phyloP scores from a whole-genome alignment of 2,888 invertebrate species.

The Drosophila colorata region DNA sequence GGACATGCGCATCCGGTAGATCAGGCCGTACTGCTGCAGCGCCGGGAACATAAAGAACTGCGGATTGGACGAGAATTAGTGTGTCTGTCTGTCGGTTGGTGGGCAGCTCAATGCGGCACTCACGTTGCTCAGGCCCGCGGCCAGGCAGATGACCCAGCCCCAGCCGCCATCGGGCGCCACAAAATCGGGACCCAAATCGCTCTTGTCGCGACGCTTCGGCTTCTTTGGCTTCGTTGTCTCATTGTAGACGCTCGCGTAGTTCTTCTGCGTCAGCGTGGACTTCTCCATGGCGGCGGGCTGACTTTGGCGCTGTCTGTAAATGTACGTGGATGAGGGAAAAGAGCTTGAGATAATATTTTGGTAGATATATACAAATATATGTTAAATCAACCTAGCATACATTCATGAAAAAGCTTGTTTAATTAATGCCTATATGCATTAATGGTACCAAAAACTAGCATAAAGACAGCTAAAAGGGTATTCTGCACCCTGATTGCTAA shows the following conservation, averaged over 20 bases:
- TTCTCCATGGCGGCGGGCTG: conserved; percentile 57
- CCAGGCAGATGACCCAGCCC: conserved; percentile 90
- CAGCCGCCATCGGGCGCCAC: conserved; percentile 91
- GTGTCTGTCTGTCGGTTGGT: too few species aligned
- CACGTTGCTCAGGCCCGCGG: conserved; percentile 90
- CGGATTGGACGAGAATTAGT: background rate
- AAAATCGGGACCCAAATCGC: conserved; percentile 86
- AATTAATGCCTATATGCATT: too few species aligned
- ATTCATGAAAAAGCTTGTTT: too few species aligned
- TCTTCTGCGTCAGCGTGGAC: conserved; percentile 71
- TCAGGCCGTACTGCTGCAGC: conserved; percentile 90
- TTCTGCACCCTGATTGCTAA: too few species aligned
- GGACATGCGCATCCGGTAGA: conserved; percentile 88
- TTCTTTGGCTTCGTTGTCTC: conserved; percentile 83
- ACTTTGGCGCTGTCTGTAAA: background rate
- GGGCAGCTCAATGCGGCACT: conserved; percentile 80
- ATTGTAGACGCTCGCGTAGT: conserved; percentile 78
- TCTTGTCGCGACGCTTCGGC: conserved; percentile 84
- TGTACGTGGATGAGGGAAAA: too few species aligned
- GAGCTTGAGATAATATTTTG: too few species aligned
- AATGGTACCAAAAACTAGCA: too few species aligned
- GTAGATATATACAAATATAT: too few species aligned
- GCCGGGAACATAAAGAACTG: conserved; percentile 89
- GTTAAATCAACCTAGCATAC: too few species aligned
- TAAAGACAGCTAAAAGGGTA: too few species aligned